Evolutionary conservation across 1,140 invertebrate species (phyloP), one percentile per base, ranked within the genome.

Genomic region (Ceratosolen solmsi): DNA sequence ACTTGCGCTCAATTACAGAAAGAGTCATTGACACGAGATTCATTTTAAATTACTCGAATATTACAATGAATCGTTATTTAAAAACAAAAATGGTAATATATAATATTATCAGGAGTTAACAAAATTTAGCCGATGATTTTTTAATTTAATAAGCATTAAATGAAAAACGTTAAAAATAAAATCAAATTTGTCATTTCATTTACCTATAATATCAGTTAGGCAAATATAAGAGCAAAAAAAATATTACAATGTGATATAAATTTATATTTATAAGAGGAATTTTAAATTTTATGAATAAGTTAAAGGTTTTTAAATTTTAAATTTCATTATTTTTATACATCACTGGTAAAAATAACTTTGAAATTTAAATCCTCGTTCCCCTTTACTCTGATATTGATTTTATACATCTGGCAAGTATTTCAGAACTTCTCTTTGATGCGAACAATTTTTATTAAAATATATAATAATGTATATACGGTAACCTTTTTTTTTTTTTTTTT

Each of bases 341-440:
- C 63, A 38, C 22, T 68, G 7, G 2, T 41, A 77, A 68, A 77
- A 77, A 68, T 65, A 33, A 51, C 41, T 77, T 51, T 41, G 3
- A 41, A 60, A 63, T 77, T 65, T 22, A 79, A 70, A 79, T 79
- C 65, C 65, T 54, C n/a, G n/a, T 38, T 22, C 76, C 4, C 13
- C 30, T 68, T 54, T 56, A n/a, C 30, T 70, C 51, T 25, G 76
- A 38, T 79, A 79, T 79, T 79, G 76, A 79, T 79, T 79, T 79
- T 56, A 56, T 70, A 56, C 76, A 51, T 79, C 46, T 56, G 36
- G 46, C 76, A 70, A 70, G 38, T 36, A 38, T 33, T 74, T 74
- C 54, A 36, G 30, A 73, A 54, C 15, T 54, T 33, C 58, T 51
- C 60, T 77, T 65, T 68, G 27, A 51, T 51, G 9, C n/a, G 51